phyloP scores from a whole-genome alignment of 2,113 vertebrate genomes.

The Myrmecobius fasciatus region DNA sequence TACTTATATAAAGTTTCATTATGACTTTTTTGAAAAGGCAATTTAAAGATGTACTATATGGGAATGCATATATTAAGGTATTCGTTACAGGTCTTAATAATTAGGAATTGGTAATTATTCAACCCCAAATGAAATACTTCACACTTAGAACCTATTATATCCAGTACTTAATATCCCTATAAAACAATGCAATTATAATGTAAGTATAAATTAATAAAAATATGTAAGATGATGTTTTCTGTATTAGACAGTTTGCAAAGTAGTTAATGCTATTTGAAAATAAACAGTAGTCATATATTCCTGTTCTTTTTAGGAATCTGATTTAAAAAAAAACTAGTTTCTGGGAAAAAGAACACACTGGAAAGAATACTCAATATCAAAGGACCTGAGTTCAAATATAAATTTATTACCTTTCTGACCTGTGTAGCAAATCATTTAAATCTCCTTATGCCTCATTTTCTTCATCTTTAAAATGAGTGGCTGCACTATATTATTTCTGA shows the following conservation, averaged over 20 bases:
- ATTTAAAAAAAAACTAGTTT: background rate
- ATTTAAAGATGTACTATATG: background rate
- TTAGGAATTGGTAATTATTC: background rate
- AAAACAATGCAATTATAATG: constrained; percentile 11
- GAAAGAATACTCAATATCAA: background rate
- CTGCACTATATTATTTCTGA: background rate
- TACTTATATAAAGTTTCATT: constrained; percentile 37
- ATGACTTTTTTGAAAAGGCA: constrained; percentile 9
- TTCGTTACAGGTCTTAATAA: background rate
- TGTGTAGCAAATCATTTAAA: background rate
- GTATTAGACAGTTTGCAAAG: background rate
- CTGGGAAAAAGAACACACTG: background rate
- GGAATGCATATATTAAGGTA: constrained; percentile 31
- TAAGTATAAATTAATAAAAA: constrained; percentile 14
- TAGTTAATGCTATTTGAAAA: constrained; percentile 34
- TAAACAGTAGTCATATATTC: background rate
- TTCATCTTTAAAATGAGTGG: background rate
- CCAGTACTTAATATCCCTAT: background rate
- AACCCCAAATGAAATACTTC: background rate
- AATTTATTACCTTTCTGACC: background rate
- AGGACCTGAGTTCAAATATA: background rate
- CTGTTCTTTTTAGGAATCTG: background rate
- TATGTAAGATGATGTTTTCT: background rate
- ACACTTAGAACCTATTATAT: background rate
- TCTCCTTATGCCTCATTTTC: background rate